Evolutionary conservation across 2,797 vertebrate genomes (phyloP), one percentile per base, ranked within the genome.

Genomic region (Phoeniculus purpureus): DNA sequence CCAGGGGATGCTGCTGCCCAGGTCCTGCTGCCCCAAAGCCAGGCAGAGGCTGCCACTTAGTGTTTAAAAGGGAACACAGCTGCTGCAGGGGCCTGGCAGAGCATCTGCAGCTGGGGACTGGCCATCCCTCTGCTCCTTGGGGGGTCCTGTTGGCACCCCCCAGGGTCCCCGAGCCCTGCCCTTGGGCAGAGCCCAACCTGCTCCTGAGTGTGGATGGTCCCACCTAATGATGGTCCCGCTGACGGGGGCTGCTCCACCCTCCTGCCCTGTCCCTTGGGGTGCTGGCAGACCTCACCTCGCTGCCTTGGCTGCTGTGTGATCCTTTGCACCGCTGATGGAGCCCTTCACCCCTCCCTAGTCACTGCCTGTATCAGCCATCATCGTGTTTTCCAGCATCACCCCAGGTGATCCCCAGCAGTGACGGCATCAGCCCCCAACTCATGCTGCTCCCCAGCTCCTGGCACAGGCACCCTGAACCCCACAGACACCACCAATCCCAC

Each of bases 31-130:
- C 83, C 90, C 93, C 93, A 96, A 95, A 80, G 32, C 82, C 58
- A 3, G 92, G 94, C 90, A 86, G 94, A 93, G 76, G 94, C 86
- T 89, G 97, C 97, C 97, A 93, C 95, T 96, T 96, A 92, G 94
- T 94, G 97, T 94, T n/a, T 17, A 56, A 59, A n/a, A 55, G 12
- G 54, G 15, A 83, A 74, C 87, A 95, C 67, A 68, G 61, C 91
- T 67, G 58, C 48, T 76, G 83, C 81, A 45, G 29, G 66, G 67
- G 80, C 71, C 66, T 65, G 92, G 68, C 79, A 76, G 72, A 82
- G 72, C 0, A 2, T 60, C 87, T 20, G 56, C 4, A 0, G 17
- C 1, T 17, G 55, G 40, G 80, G 59, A 62, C 76, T 15, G 51
- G 78, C 50, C 87, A 47, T 72, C 73, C 52, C 45, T 43, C 1